These are phyloP conservation scores for Leptinotarsa defecta DNA, from an alignment of 1,140 invertebrate genomes.

Conservation along the genomic window DNA sequence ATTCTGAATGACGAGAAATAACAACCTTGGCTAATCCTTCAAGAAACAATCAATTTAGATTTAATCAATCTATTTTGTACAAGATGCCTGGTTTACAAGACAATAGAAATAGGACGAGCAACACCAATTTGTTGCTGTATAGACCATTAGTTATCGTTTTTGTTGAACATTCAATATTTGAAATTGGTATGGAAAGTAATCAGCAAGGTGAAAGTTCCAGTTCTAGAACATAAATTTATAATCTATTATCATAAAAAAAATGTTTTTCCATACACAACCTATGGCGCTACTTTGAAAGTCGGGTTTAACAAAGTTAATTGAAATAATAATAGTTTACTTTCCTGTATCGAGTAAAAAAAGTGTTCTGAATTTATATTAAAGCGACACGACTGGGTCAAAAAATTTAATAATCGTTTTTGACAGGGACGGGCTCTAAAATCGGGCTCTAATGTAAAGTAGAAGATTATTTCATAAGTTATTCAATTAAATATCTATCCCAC, in stretches of 20 bases:
- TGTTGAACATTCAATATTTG: constrained; percentile 14
- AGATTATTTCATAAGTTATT: too few species aligned
- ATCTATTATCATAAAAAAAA: constrained; percentile 16
- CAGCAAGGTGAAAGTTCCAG: constrained; percentile 19
- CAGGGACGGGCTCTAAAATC: neutral
- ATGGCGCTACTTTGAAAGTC: constrained; percentile 31
- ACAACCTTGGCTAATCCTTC: neutral
- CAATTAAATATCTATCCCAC: too few species aligned
- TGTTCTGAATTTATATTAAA: constrained; percentile 25
- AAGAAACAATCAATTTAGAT: neutral
- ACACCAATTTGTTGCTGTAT: constrained; percentile 8
- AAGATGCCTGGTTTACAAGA: neutral
- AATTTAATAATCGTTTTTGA: neutral
- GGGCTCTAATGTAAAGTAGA: too few species aligned
- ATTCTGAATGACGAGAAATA: neutral
- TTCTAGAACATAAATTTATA: constrained; percentile 8
- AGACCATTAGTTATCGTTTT: neutral
- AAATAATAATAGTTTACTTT: constrained; percentile 37
- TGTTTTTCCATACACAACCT: constrained; percentile 22
- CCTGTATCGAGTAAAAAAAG: constrained; percentile 23
- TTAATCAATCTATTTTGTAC: neutral
- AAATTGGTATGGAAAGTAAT: constrained; percentile 17
- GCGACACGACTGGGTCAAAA: constrained; percentile 12
- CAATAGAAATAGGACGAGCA: constrained; percentile 26
- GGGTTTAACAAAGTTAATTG: constrained; percentile 30